Conservation (phyloP, 2,797 vertebrate species). For the Protonibea diacanthus region DNA sequence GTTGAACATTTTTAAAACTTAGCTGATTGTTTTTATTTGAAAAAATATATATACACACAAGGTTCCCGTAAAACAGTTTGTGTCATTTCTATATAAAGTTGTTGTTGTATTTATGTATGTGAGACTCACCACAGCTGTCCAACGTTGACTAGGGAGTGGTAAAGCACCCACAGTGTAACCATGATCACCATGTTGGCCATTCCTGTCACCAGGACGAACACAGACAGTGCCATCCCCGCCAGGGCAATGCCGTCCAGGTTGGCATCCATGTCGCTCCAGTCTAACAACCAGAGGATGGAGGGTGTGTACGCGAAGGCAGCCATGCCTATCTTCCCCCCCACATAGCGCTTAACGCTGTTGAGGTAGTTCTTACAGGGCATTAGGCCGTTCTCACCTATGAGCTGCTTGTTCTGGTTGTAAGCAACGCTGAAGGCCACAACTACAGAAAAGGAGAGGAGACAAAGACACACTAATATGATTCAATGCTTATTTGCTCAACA, state of each 20-base stretch:
- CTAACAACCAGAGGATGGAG: constrained; percentile 92
- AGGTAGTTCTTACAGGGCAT: constrained; percentile 90
- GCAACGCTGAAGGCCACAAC: constrained; percentile 94
- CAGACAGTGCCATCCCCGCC: constrained; percentile 86
- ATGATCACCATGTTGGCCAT: constrained; percentile 95
- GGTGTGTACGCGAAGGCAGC: constrained; percentile 89
- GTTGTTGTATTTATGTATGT: background rate
- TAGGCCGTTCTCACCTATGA: constrained; percentile 92
- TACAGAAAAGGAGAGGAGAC: constrained; percentile 44
- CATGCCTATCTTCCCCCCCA: constrained; percentile 85
- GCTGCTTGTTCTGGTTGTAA: constrained; percentile 93
- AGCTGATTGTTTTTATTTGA: background rate
- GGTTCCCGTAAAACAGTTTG: background rate
- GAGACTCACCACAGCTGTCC: constrained; percentile 95
- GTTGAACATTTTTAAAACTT: background rate
- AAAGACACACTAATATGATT: background rate
- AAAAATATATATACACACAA: background rate
- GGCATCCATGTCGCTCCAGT: constrained; percentile 91
- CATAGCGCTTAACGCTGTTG: constrained; percentile 88
- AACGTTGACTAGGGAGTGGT: constrained; percentile 93
- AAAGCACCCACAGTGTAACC: constrained; percentile 91
- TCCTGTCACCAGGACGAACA: constrained; percentile 87
- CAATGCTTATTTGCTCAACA: background rate
- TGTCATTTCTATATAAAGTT: background rate
- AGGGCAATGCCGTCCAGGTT: constrained; percentile 90